phyloP scores from a whole-genome alignment of 2,113 vertebrate species.

The Bos javanicus region DNA sequence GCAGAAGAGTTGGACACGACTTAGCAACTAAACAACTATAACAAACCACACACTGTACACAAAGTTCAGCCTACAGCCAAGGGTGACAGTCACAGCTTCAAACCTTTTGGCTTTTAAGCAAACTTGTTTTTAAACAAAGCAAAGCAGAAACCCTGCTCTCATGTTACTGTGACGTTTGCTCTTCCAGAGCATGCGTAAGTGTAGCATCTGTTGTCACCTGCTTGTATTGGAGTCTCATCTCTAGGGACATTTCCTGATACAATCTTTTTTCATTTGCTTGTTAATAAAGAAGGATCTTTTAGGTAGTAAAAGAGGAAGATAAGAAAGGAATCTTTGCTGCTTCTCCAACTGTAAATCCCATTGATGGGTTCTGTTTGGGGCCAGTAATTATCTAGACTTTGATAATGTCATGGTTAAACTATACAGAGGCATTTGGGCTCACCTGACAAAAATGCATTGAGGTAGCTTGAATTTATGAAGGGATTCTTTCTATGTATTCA shows the following conservation, averaged over 20 bases:
- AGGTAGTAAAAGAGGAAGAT: not conserved
- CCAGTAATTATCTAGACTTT: not conserved
- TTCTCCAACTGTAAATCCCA: slow-evolving; percentile 1
- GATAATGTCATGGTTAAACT: not conserved
- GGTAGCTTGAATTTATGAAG: not conserved
- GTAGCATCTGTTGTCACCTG: not conserved
- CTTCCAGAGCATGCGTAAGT: not conserved
- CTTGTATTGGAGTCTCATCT: not conserved
- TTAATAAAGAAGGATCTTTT: slow-evolving; percentile 49
- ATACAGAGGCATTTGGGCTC: not conserved
- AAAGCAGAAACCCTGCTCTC: not conserved
- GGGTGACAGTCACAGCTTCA: not conserved
- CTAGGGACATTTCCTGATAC: slow-evolving; percentile 19
- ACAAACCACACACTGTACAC: not conserved
- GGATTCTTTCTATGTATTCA: not conserved
- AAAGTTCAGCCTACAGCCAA: not conserved
- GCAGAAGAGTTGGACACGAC: rapidly evolving
- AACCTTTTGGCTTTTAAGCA: not conserved
- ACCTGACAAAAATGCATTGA: not conserved
- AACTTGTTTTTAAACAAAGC: not conserved
- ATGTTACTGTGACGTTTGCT: not conserved
- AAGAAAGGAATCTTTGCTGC: slow-evolving; percentile 19
- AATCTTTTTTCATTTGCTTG: slow-evolving; percentile 54
- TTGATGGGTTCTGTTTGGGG: not conserved
- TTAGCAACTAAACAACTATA: not conserved